Conservation (phyloP, 2,888 invertebrate genomes). For the Drepanosiphum platanoidis region DNA sequence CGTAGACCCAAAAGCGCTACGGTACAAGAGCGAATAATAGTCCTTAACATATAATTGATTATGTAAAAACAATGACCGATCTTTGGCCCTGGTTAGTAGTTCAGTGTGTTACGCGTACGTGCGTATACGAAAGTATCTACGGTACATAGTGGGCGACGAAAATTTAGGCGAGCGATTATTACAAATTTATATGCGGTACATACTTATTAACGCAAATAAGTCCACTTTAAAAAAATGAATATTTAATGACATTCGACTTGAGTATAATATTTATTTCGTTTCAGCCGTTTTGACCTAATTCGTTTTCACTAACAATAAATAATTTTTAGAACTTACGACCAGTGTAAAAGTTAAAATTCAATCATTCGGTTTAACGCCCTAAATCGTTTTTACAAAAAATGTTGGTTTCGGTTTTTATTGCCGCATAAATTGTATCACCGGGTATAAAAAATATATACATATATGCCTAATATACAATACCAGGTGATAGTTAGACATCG, state of each 20-base stretch:
- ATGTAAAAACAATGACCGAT: conserved; percentile 25
- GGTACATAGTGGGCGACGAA: conserved; percentile 9
- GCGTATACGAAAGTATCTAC: too few species aligned
- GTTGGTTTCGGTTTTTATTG: too few species aligned
- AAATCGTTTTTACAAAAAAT: too few species aligned
- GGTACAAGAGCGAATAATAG: neutral
- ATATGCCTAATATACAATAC: too few species aligned
- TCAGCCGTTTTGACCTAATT: neutral
- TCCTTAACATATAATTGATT: conserved; percentile 31
- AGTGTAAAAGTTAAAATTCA: too few species aligned
- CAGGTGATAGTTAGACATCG: too few species aligned
- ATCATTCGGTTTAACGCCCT: too few species aligned
- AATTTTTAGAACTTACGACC: too few species aligned
- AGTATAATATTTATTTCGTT: neutral
- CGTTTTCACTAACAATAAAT: neutral
- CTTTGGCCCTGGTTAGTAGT: conserved; percentile 30
- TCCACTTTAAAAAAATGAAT: conserved; percentile 8
- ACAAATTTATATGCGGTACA: neutral
- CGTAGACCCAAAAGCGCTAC: conserved; percentile 10
- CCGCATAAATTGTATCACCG: too few species aligned
- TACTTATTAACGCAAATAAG: neutral
- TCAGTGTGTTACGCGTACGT: neutral
- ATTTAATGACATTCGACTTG: neutral
- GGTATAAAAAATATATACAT: too few species aligned
- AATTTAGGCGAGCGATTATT: conserved; percentile 1